These are phyloP conservation scores for Danionella dracula DNA, from an alignment of 2,797 vertebrate genomes.

Conservation along the genomic window DNA sequence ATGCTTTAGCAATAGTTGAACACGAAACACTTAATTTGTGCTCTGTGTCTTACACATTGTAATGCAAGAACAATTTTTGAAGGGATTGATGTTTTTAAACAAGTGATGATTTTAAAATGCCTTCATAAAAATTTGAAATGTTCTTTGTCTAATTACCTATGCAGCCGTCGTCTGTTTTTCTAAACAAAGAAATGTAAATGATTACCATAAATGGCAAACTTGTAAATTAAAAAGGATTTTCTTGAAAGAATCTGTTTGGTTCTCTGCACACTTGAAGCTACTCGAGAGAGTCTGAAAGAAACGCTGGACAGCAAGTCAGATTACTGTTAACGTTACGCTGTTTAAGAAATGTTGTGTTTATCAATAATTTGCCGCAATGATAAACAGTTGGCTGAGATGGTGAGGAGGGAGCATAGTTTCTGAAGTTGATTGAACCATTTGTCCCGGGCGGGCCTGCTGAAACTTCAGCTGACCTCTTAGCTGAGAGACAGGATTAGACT, in stretches of 20 bases:
- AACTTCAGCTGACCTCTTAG: constrained; percentile 47
- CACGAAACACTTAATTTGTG: constrained; percentile 11
- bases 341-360: constrained; percentile 49
- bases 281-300: constrained; percentile 25
- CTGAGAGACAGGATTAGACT: constrained; percentile 35
- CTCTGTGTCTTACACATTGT: constrained; percentile 22
- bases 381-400: constrained; percentile 45
- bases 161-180: constrained; percentile 54
- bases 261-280: constrained; percentile 37
- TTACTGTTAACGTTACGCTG: constrained; percentile 42
- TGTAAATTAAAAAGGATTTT: constrained; percentile 38
- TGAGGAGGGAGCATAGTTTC: constrained; percentile 46
- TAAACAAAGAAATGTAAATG: constrained; percentile 47
- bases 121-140: constrained; percentile 53
- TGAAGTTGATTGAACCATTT: constrained; percentile 48
- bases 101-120: constrained; percentile 70
- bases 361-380: constrained; percentile 48
- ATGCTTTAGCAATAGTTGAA: constrained; percentile 59
- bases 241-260: constrained; percentile 17
- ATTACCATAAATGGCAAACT: constrained; percentile 29
- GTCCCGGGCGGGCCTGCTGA: constrained; percentile 50
- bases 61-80: constrained; percentile 41
- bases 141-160: constrained; percentile 59
- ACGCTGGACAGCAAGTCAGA: constrained; percentile 17
- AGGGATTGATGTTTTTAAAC: constrained; percentile 64